These are phyloP conservation scores for Rotaria magnacalcarata DNA, from an alignment of 2,888 invertebrate species.

Conservation along the genomic window DNA sequence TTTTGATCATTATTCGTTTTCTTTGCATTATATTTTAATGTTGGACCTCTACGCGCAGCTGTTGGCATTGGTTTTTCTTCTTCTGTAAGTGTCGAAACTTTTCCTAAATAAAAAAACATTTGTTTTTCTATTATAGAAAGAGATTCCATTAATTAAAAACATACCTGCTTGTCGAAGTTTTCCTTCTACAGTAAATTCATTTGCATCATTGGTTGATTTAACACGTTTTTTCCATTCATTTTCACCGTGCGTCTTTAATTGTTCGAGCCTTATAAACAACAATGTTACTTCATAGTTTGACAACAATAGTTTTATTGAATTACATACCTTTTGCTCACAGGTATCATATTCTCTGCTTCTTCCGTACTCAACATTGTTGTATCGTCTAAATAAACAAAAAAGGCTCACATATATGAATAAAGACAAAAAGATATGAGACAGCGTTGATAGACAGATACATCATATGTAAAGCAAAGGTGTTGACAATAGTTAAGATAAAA, in stretches of 20 bases:
- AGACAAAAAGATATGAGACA: background rate
- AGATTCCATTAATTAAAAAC: too few species aligned
- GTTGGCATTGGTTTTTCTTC: background rate
- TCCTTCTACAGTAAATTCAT: conserved; percentile 8
- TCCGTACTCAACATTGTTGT: background rate
- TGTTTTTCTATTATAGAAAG: too few species aligned
- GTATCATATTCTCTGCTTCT: background rate
- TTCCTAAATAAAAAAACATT: background rate
- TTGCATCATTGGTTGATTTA: background rate
- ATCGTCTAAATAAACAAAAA: background rate
- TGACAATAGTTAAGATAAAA: background rate
- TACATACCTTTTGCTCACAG: conserved; percentile 11
- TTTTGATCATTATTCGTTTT: background rate
- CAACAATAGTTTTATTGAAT: background rate
- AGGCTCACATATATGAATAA: background rate
- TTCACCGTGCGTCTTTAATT: conserved; percentile 8
- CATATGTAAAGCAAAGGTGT: background rate
- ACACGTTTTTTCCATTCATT: conserved; percentile 33
- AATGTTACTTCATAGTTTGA: background rate
- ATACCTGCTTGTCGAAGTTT: conserved; percentile 25
- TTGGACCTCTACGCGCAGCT: background rate
- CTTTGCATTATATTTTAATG: conserved; percentile 6
- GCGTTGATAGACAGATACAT: background rate
- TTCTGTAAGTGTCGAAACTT: background rate
- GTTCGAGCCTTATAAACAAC: background rate